These are phyloP conservation scores for Characodon lateralis DNA, from an alignment of 2,797 vertebrate genomes.

Conservation along the genomic window DNA sequence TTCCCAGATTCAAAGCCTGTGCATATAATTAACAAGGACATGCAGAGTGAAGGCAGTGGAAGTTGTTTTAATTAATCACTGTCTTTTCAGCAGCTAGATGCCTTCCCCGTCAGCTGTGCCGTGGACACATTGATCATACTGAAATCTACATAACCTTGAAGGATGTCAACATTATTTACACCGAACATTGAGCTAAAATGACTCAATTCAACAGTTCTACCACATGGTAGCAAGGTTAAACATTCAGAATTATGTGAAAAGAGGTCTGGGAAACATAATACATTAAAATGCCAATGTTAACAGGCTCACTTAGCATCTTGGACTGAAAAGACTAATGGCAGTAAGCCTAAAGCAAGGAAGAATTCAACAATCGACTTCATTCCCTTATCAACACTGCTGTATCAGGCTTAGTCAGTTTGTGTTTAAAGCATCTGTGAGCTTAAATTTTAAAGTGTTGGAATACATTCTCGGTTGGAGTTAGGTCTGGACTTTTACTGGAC, in stretches of 20 bases:
- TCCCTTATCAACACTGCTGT: neutral
- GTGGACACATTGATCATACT: neutral
- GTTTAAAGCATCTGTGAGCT: neutral
- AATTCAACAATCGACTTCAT: neutral
- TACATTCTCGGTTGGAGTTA: no score
- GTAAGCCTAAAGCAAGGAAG: neutral
- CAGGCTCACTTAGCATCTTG: neutral
- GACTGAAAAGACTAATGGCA: neutral
- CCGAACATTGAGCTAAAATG: neutral
- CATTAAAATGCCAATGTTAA: neutral
- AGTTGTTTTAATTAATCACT: constrained; percentile 7
- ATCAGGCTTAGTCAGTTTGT: neutral
- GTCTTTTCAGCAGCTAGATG: constrained; percentile 6
- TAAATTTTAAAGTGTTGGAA: no score
- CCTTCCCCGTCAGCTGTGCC: neutral
- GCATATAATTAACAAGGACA: constrained; percentile 9
- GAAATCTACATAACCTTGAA: constrained; percentile 4
- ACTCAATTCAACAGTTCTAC: constrained; percentile 1
- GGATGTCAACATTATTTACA: constrained; percentile 3
- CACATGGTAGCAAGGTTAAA: neutral
- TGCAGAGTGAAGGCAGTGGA: constrained; percentile 1
- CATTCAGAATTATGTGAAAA: neutral
- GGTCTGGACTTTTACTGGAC: no score
- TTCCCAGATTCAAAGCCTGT: neutral
- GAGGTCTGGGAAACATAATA: neutral